Conservation (phyloP, 2,888 invertebrate genomes). For the Hirtodrosophila alboralis region DNA sequence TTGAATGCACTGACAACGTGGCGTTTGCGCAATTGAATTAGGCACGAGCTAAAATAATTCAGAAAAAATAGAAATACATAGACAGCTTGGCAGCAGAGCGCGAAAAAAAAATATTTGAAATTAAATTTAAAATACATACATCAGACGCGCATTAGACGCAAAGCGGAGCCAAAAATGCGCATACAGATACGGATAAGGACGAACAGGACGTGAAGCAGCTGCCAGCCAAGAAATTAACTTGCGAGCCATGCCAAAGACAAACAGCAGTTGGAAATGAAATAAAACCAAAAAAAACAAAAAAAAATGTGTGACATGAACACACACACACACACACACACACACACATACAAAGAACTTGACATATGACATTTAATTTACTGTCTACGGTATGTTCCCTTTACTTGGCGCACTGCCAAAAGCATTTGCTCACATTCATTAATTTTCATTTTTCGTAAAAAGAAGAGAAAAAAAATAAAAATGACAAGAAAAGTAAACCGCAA, state of each 20-base stretch:
- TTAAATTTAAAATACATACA: constrained; percentile 52
- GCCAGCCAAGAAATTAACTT: constrained; percentile 69
- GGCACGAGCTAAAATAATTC: constrained; percentile 22
- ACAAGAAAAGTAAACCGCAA: constrained; percentile 18
- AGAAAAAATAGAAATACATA: constrained; percentile 13
- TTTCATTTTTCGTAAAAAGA: constrained; percentile 71
- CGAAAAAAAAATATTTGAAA: constrained; percentile 42
- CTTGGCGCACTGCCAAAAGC: constrained; percentile 72
- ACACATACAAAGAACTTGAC: constrained; percentile 60
- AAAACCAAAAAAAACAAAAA: constrained; percentile 45
- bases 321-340: constrained; percentile 36
- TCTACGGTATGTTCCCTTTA: constrained; percentile 65
- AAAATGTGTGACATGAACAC: constrained; percentile 22
- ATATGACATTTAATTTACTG: constrained; percentile 80
- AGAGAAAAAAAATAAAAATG: too few relatives aligned
- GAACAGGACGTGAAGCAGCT: constrained; percentile 26
- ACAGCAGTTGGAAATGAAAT: constrained; percentile 65
- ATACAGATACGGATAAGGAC: constrained; percentile 11
- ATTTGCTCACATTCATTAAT: constrained; percentile 79
- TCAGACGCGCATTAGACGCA: constrained; percentile 27
- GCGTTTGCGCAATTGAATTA: constrained; percentile 63
- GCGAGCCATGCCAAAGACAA: constrained; percentile 68
- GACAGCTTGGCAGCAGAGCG: constrained; percentile 15
- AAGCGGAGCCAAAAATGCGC: constrained; percentile 12
- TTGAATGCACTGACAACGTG: constrained; percentile 48